Percentiles rank a stretch among this genome's conserved stretches.
These are phyloP conservation scores for Strongylocentrotus purpuratus DNA, from an alignment of 35 echinoderm and acorn worm species.

Conservation along the genomic window DNA sequence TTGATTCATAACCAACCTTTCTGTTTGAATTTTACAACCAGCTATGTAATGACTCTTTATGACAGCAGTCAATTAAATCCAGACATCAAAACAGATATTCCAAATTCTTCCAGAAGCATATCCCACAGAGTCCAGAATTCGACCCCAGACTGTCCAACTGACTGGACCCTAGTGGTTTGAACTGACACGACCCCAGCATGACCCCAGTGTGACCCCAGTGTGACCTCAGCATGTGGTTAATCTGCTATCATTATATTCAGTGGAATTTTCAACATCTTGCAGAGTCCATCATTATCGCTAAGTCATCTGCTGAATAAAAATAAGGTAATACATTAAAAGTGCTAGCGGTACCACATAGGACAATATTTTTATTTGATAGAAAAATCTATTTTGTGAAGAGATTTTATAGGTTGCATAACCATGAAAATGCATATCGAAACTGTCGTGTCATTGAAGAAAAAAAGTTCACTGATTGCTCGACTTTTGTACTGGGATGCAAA, in stretches of 20 bases:
- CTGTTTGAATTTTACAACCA: not conserved
- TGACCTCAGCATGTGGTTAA: conserved; percentile 2
- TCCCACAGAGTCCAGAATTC: not conserved
- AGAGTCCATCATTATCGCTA: not conserved
- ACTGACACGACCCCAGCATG: not conserved
- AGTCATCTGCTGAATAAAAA: not conserved
- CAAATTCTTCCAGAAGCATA: not conserved
- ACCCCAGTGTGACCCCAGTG: not conserved
- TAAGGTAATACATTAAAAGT: not conserved
- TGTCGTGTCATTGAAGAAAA: too few species aligned
- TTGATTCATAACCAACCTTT: not conserved
- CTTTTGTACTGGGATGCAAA: too few species aligned
- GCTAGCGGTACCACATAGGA: not conserved
- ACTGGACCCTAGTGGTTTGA: too few species aligned
- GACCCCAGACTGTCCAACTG: not conserved
- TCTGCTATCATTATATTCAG: not conserved
- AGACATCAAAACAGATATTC: not conserved
- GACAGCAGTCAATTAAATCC: conserved; percentile 3
- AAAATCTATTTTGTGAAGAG: not conserved
- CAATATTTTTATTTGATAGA: too few species aligned
- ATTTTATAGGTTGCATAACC: not conserved
- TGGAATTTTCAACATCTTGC: not conserved
- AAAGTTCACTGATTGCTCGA: too few species aligned
- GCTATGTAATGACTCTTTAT: not conserved
- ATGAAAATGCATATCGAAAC: not conserved